A percentile compares a stretch with the other conserved stretches of the same genome.
Evolutionary conservation across 2,113 vertebrate genomes (phyloP).

Genomic region (Rhinolophus sinicus): DNA sequence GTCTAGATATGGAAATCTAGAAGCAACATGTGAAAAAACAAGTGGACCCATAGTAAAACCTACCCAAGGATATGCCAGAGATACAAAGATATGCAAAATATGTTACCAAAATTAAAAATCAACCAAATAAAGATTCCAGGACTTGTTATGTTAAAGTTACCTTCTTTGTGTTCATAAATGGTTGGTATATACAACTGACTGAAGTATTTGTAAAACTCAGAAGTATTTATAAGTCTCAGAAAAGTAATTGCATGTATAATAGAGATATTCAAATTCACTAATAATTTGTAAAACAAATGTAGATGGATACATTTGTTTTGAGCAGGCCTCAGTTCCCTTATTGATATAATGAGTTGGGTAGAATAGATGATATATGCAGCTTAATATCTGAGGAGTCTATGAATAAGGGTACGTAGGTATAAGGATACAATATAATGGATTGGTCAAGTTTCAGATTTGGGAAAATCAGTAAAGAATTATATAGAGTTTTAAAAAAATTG

Average conservation of each 20-base stretch:
- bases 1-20: background rate
- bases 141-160: background rate
- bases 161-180: background rate
- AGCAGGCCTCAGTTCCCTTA: background rate
- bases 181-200: background rate
- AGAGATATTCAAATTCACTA: background rate
- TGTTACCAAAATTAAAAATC: background rate
- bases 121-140: background rate
- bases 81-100: background rate
- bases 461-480: background rate
- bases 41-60: background rate
- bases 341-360: background rate
- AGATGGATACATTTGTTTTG: background rate
- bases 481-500: background rate
- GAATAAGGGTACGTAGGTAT: background rate
- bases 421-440: background rate
- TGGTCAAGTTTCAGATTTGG: background rate
- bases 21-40: slow-evolving; percentile 12
- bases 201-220: background rate
- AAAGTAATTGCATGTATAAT: background rate
- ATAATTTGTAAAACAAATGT: slow-evolving; percentile 20
- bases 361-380: background rate
- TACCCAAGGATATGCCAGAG: background rate
- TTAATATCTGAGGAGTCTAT: background rate
- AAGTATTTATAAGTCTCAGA: too few relatives aligned